These are phyloP conservation scores for Drosophila kohkoa DNA, from an alignment of 1,140 invertebrate species.

Conservation along the genomic window DNA sequence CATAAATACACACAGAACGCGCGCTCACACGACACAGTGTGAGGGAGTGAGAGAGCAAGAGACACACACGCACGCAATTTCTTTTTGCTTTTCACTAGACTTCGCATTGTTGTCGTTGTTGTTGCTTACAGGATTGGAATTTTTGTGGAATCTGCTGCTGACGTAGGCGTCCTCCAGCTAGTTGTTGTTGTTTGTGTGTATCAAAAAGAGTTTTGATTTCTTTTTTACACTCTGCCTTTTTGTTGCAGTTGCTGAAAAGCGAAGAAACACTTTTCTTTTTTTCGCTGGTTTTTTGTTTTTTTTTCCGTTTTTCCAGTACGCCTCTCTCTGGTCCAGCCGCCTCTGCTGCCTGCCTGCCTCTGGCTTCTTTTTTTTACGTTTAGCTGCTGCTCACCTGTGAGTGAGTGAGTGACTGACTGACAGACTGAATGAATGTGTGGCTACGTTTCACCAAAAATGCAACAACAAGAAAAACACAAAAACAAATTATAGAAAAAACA, in stretches of 20 bases:
- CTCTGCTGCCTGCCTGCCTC: constrained; percentile 51
- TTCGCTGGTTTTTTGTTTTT: constrained; percentile 8
- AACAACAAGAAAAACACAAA: too few relatives aligned
- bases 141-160: constrained; percentile 56
- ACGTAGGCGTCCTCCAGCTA: constrained; percentile 58
- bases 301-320: constrained; percentile 28
- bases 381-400: constrained; percentile 64
- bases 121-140: constrained; percentile 54
- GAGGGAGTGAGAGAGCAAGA: constrained; percentile 4
- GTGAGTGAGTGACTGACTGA: constrained; percentile 46
- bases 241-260: constrained; percentile 1
- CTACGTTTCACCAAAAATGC: constrained; percentile 53
- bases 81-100: constrained; percentile 48
- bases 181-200: constrained; percentile 6
- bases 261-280: constrained; percentile 5
- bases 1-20: constrained; percentile 12
- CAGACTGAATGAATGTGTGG: constrained; percentile 40
- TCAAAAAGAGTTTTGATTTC: too few relatives aligned
- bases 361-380: constrained; percentile 42
- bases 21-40: constrained; percentile 15
- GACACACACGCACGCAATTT: constrained; percentile 53
- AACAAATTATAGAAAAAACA: too few relatives aligned
- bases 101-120: constrained; percentile 25
- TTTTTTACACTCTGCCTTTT: not conserved
- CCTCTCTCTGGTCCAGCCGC: constrained; percentile 54